A percentile compares a stretch with the other conserved stretches of the same genome.
These are phyloP conservation scores for Phrynosoma blainvillii DNA, from an alignment of 2,113 vertebrate genomes.

Conservation along the genomic window DNA sequence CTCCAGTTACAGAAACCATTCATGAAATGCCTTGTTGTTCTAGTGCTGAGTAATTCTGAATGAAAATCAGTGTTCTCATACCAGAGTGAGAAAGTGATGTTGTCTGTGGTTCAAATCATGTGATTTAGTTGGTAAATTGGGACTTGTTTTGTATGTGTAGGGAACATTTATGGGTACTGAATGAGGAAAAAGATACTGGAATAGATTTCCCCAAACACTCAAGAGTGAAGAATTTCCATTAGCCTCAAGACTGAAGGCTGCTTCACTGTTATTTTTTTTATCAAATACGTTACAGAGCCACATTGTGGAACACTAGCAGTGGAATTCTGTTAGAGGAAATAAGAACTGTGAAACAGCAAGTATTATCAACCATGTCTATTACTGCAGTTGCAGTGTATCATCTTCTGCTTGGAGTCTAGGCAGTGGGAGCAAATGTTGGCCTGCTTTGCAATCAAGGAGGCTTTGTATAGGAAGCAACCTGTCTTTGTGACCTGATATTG, in stretches of 20 bases:
- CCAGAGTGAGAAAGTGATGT: constrained; percentile 12
- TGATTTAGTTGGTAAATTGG: constrained; percentile 21
- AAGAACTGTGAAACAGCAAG: background rate
- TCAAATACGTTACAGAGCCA: background rate
- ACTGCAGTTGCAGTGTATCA: background rate
- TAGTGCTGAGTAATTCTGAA: background rate
- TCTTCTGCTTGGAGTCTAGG: background rate
- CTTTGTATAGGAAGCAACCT: background rate
- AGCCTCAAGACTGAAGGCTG: background rate
- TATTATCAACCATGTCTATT: background rate
- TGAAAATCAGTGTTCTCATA: constrained; percentile 22
- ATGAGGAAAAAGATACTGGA: constrained; percentile 2
- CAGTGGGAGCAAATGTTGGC: no score
- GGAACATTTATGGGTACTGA: constrained; percentile 10
- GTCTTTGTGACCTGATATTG: background rate
- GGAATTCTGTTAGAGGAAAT: background rate
- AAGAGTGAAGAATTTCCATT: background rate
- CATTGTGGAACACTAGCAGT: background rate
- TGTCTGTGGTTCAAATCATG: constrained; percentile 23
- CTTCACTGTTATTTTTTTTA: background rate
- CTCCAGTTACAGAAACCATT: constrained; percentile 10
- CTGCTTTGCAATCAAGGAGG: background rate
- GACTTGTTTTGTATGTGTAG: constrained; percentile 13
- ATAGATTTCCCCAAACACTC: constrained; percentile 10
- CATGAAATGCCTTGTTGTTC: constrained; percentile 29